Base-by-base conservation (phyloP, 2,888 invertebrate species). In the Spisula subtruncata region DNA sequence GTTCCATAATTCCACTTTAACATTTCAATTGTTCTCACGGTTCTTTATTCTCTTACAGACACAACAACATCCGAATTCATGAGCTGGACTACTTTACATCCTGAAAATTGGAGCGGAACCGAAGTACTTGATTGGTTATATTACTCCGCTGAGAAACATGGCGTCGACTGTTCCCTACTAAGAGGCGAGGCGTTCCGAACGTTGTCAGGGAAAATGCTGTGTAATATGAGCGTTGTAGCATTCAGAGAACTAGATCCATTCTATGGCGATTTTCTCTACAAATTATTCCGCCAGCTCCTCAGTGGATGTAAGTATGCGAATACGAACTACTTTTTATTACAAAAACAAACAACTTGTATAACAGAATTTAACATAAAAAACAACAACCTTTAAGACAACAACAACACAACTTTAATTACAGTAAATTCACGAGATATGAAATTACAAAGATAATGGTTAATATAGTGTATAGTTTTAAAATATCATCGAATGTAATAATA, bases 91-190 rank as follows among this genome's bases (percentile, higher is more conserved):
- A 89, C 90, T 66, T 94, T 91, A 71, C 95, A 95, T 85, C 95
- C 95, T 10, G 94, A 95, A 85, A 93, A 94, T 90, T 95, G 95
- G 95, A 92, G 88, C 29, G 85, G 93, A 35, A 87, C 90, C 51
- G 95, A 95, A 84, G 95, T 95, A 1, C 92, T 95, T 29, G 95
- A 95, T 91, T 95, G 95, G 95, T 83, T 95, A 20, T 95, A 92
- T 91, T 94, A 92, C 71, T 92, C 94, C 20, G 94, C 93, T 0
- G 93, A 93, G 35, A 92, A 90, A 81, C 89, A 94, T 75, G 89
- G 93, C 41, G 86, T 94, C 29, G 94, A 95, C 86, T 93, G 94
- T 81, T 92, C 94, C 4, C 83, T 89, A n/a, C 91, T 95, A 8
- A 88, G 93, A 20, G 95, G 95, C 0, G 95, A 95, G 85, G 92